Conservation (phyloP, 2,888 invertebrate species). For the Patella depressa region DNA sequence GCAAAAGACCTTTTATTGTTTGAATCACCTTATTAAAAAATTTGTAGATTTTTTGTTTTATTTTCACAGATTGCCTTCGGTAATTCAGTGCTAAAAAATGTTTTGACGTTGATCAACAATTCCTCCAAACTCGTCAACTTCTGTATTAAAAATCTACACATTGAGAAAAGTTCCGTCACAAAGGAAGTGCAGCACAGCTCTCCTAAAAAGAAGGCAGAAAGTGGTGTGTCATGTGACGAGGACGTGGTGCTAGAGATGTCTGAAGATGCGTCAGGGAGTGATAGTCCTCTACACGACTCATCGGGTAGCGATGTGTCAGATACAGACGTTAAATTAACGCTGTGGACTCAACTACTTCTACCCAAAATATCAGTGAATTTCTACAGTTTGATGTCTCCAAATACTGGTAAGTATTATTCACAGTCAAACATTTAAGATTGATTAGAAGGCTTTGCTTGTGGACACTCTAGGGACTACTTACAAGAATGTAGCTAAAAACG, state of each 20-base stretch:
- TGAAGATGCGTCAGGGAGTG: conserved; percentile 36
- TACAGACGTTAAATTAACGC: background rate
- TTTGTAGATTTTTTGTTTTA: background rate
- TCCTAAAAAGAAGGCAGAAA: conserved; percentile 16
- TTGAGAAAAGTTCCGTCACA: background rate
- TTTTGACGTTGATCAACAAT: conserved; percentile 11
- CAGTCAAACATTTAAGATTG: too few species aligned
- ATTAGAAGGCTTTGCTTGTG: too few species aligned
- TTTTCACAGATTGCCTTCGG: background rate
- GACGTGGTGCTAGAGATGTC: conserved; percentile 35
- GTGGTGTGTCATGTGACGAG: conserved; percentile 13
- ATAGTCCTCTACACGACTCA: conserved; percentile 29
- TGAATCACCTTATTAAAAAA: too few species aligned
- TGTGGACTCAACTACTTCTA: background rate
- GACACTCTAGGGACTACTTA: too few species aligned
- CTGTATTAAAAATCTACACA: background rate
- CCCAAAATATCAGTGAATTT: background rate
- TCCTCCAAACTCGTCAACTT: background rate
- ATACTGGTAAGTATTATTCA: too few species aligned
- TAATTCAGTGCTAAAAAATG: conserved; percentile 1
- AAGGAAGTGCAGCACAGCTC: conserved; percentile 13
- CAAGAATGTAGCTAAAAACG: too few species aligned
- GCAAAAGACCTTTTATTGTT: background rate
- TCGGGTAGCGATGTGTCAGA: background rate
- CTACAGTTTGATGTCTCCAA: background rate